These are phyloP conservation scores for Pelagia noctiluca DNA, from an alignment of 30 jellyfish, hydroid and myxozoan species.

Conservation along the genomic window DNA sequence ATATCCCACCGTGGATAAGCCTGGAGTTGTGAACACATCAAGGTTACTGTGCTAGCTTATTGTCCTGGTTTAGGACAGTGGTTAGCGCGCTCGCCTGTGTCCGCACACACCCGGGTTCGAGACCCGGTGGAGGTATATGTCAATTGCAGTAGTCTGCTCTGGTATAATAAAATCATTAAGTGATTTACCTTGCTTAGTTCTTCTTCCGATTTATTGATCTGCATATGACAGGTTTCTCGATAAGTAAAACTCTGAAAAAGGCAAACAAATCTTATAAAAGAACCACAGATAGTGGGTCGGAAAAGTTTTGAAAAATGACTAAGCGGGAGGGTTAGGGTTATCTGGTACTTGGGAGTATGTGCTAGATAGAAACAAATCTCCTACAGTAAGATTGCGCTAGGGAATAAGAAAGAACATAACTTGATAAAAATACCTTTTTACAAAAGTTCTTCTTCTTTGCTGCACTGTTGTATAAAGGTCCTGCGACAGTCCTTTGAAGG, in stretches of 20 bases:
- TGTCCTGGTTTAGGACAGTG: no score
- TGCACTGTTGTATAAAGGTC: slow-evolving; percentile 52
- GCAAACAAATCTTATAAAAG: neutral
- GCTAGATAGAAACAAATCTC: no score
- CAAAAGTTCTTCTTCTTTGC: slow-evolving; percentile 48
- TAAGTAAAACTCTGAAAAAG: slow-evolving; percentile 56
- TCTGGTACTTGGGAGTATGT: neutral
- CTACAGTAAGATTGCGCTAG: neutral
- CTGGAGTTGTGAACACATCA: no score
- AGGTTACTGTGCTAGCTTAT: no score
- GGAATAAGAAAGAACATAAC: no score
- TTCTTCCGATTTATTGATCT: slow-evolving; percentile 58
- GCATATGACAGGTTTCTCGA: slow-evolving; percentile 64
- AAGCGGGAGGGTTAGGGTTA: neutral
- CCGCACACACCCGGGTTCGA: no score
- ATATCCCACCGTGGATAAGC: no score
- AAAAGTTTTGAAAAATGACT: neutral
- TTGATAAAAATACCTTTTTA: slow-evolving; percentile 70
- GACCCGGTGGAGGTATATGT: no score
- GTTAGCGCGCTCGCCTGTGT: no score
- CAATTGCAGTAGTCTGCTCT: no score
- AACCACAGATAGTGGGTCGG: neutral
- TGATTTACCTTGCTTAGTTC: slow-evolving; percentile 56
- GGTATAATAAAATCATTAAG: no score
- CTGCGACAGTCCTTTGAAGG: slow-evolving; percentile 68